Percentiles rank a stretch among this genome's conserved stretches.
Evolutionary conservation across 2,888 invertebrate species (phyloP).

Genomic region (Drosophila seclusa): DNA sequence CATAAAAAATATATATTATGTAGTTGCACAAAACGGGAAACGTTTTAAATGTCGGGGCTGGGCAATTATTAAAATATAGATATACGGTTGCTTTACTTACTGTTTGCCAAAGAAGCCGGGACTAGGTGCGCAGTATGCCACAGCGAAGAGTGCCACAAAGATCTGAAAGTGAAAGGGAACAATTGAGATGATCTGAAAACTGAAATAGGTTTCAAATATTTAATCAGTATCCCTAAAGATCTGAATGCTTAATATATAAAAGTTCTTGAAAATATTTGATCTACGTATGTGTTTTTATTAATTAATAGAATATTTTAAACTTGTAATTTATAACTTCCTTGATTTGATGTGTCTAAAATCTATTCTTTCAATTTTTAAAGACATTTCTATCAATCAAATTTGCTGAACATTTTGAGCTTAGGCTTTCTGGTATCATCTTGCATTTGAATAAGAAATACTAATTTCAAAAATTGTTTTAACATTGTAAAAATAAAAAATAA

Average conservation of each 20-base stretch:
- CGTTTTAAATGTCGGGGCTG: conserved; percentile 29
- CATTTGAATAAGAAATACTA: neutral
- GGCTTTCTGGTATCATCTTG: neutral
- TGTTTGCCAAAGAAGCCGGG: conserved; percentile 83
- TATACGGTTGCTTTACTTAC: conserved; percentile 72
- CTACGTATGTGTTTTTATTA: neutral
- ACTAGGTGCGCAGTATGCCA: conserved; percentile 79
- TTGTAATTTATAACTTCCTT: neutral
- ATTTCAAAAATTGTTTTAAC: neutral
- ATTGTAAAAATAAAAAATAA: too few relatives aligned
- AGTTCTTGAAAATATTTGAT: neutral
- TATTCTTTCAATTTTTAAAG: too few relatives aligned
- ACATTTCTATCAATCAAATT: too few relatives aligned
- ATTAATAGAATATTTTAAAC: neutral
- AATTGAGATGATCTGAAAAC: neutral
- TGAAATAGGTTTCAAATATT: neutral
- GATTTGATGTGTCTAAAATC: too few relatives aligned
- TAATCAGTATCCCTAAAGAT: neutral
- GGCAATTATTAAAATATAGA: conserved; percentile 1
- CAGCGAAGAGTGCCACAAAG: conserved; percentile 78
- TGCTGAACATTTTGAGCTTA: too few relatives aligned
- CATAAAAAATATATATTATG: conserved; percentile 19
- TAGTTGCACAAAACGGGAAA: conserved; percentile 65
- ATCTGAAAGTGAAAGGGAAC: conserved; percentile 63
- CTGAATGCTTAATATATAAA: neutral